Base-by-base conservation (phyloP, 2,797 vertebrate genomes). In the Microctenopoma stevenorrisi region DNA sequence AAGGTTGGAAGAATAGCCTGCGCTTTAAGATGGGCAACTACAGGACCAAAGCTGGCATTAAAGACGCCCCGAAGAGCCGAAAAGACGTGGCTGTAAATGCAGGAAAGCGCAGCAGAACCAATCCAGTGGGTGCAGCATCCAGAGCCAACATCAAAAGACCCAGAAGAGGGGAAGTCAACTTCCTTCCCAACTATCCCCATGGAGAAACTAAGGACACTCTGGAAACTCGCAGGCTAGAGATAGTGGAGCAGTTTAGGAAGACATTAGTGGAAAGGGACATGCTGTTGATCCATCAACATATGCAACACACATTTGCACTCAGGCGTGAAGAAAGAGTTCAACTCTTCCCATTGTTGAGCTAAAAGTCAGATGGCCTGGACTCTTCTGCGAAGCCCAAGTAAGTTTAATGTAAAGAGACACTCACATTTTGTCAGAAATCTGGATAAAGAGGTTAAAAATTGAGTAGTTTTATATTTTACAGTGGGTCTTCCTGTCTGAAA, bases 251-350 rank as follows among this genome's bases (percentile, higher is more conserved):
- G 40, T 72, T 72, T 38, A 72, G 62, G 67, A 69, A 10, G 22
- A 30, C 40, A 11, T 16, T 9, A 6, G 2, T 7, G 0, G 72
- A 79, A 26, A 73, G 70, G 79, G 61, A 81, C 59, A 70, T 74
- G 40, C 4, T 59, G 10, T 7, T 57, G 9, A 64, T 80, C 25
- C 37, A 80, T 68, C 64, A 73, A 22, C 11, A 74, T 28, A 82
- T 83, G 73, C 63, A 78, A 0, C 11, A 5, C 4, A 79, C 78
- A 44, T 79, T 76, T 76, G n/a, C 68, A 57, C 64, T 78, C 40
- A 33, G 67, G 1, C 25, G 15, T 37, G 47, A 82, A 63, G 67
- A 77, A 59, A 64, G 28, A 18, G 18, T 53, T 60, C 4, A 52
- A 42, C 57, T 64, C 61, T 64, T 49, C 68, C 76, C 0, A 11